phyloP scores from a whole-genome alignment of 2,113 vertebrate species.

The Puntigrus tetrazona region DNA sequence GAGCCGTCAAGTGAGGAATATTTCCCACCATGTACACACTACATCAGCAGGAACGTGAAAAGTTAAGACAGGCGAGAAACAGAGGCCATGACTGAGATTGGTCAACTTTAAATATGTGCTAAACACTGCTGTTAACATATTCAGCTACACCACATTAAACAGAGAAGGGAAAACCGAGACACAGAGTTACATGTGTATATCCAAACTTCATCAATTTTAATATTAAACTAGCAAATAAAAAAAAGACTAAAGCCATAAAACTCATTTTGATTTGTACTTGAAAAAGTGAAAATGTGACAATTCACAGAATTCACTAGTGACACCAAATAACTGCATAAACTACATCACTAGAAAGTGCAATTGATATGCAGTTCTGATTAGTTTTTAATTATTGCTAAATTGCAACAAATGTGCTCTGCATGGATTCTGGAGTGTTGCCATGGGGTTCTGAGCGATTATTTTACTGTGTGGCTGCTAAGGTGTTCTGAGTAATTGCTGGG shows the following conservation, averaged over 20 bases:
- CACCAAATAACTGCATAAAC: not conserved
- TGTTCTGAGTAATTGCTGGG: not conserved
- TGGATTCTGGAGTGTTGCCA: too few species aligned
- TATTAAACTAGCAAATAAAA: not conserved
- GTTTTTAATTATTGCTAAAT: not conserved
- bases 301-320: not conserved
- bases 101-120: not conserved
- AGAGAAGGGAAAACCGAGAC: not conserved
- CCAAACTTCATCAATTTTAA: not conserved
- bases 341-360: not conserved
- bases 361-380: not conserved
- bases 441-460: too few species aligned
- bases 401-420: too few species aligned
- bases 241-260: not conserved
- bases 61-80: conserved; percentile 11
- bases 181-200: not conserved
- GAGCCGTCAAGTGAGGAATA: conserved; percentile 47
- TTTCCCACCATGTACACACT: conserved; percentile 38
- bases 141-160: not conserved
- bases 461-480: not conserved
- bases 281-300: not conserved
- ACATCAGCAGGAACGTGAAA: conserved; percentile 21
- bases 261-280: not conserved
- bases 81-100: not conserved
- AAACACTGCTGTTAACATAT: not conserved